Base-by-base conservation (phyloP, 2,113 vertebrate genomes). In the Isichthys henryi region DNA sequence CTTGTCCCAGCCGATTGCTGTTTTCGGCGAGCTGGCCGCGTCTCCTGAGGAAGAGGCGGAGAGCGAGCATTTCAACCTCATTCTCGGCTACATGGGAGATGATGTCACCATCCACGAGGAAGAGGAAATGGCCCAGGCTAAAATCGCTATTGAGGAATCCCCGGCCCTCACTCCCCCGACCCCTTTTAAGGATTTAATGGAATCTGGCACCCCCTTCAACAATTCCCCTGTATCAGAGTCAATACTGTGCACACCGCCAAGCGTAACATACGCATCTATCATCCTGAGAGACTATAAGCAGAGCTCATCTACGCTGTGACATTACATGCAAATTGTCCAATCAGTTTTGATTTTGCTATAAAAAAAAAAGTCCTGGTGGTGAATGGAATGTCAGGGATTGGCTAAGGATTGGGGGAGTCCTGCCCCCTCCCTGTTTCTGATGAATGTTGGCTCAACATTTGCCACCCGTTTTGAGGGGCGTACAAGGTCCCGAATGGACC, bases 231-330 rank as follows among this genome's bases (percentile, higher is more conserved):
- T 97, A 92, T 99, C 98, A 0, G 98, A 99, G 93, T 99, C 98
- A 0, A 96, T 98, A 89, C 93, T 99, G 91, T 98, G 97, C 96
- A 96, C 95, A 0, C 97, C 98, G 3, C 96, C 97, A 45, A 96
- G 95, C 39, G 93, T 96, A 89, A 95, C 95, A 89, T 99, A 99
- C 1, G 97, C 98, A 90, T 96, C 98, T 0, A 97, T 97, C 93
- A 97, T 99, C 89, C 95, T 99, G 91, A 95, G 94, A 92, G 98
- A 99, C 96, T 98, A 96, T 87, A 99, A 97, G 91, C 98, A 99
- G 93, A 99, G 96, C 93, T 98, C 97, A 0, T 99, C 98, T n/a
- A 99, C 98, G 80, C 96, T 99, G 94, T 99, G 96, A 96, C 89
- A 84, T 87, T 15, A 87, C 90, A 4, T 43, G 0, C 80, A n/a